Evolutionary conservation across 2,113 vertebrate species (phyloP).

Genomic region (Microcebus ravelobensis): DNA sequence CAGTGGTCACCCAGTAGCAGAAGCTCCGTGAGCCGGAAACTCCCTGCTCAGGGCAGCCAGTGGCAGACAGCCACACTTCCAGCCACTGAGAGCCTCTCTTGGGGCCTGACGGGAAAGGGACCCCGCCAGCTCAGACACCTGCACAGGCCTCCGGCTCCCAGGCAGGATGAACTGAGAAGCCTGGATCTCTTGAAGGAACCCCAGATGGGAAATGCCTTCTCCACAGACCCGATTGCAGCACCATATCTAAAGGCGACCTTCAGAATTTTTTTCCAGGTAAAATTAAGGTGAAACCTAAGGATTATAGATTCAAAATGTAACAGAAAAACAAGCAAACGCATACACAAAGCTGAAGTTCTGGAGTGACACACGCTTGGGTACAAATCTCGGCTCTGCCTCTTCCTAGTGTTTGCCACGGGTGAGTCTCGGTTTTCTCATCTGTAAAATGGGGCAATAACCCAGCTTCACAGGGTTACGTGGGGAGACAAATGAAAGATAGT

Average conservation of each 20-base stretch:
- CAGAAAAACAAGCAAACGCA: neutral
- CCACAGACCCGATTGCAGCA: neutral
- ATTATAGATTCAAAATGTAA: neutral
- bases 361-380: neutral
- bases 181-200: neutral
- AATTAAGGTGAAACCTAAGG: neutral
- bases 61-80: neutral
- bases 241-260: neutral
- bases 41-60: neutral
- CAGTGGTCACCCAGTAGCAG: neutral
- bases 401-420: neutral
- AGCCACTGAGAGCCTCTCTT: neutral
- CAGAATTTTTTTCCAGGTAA: neutral
- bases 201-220: neutral
- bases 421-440: slow-evolving; percentile 33
- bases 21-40: neutral
- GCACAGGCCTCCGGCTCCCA: neutral
- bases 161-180: neutral
- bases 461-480: neutral
- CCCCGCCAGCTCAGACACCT: fast-evolving
- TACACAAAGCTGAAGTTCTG: neutral
- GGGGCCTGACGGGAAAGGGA: neutral
- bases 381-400: neutral
- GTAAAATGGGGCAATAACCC: slow-evolving; percentile 24
- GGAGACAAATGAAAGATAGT: neutral